Conservation (phyloP, 2,113 vertebrate species). For the Lucifuga dentata region DNA sequence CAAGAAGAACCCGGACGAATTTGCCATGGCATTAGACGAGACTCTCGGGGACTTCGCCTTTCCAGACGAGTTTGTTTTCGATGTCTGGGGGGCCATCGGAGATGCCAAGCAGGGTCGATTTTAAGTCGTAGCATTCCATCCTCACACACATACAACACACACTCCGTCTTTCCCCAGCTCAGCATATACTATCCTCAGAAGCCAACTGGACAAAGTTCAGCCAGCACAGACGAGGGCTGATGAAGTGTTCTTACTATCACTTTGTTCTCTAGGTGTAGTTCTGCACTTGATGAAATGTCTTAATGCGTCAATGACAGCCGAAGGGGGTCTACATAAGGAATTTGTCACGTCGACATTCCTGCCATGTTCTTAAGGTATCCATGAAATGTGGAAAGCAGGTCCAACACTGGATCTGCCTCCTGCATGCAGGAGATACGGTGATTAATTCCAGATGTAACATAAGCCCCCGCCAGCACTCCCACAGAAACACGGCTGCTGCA, state of each 20-base stretch:
- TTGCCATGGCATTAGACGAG: conserved; percentile 92
- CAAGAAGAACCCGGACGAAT: conserved; percentile 95
- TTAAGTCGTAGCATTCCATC: conserved; percentile 68
- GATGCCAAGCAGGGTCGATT: conserved; percentile 89
- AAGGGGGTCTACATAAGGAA: conserved; percentile 4
- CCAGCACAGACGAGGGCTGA: conserved; percentile 20
- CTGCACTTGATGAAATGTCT: conserved; percentile 19
- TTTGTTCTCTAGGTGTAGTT: conserved; percentile 17
- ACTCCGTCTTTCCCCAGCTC: neutral
- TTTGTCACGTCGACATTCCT: neutral
- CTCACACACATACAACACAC: conserved; percentile 1
- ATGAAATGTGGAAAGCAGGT: conserved; percentile 17
- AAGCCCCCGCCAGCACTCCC: neutral
- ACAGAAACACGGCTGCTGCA: neutral
- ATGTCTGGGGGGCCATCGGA: conserved; percentile 95
- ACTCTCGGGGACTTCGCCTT: conserved; percentile 96
- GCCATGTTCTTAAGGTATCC: conserved; percentile 3
- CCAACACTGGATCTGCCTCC: conserved; percentile 20
- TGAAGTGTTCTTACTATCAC: conserved; percentile 1
- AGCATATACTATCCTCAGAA: conserved; percentile 10
- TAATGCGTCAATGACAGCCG: neutral
- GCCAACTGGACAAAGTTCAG: conserved; percentile 54
- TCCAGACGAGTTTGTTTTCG: conserved; percentile 96
- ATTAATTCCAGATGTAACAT: conserved; percentile 38
- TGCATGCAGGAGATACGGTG: neutral